Base-by-base conservation (phyloP, 2,113 vertebrate species). In the Chelonoidis abingdonii region DNA sequence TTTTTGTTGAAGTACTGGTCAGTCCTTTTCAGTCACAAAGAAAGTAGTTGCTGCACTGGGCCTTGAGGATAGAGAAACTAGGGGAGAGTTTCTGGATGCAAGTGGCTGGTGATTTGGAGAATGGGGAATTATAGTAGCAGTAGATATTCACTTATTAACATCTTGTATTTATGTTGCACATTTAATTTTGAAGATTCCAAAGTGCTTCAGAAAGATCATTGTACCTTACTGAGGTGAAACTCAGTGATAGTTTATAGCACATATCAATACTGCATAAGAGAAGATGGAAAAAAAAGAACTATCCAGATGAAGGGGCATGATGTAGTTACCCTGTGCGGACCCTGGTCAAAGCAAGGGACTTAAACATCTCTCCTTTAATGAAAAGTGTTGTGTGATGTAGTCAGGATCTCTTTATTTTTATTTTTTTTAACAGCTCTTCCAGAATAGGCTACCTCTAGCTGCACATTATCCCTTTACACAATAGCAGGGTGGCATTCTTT, bases 281-380 rank as follows among this genome's bases (percentile, higher is more conserved):
- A 78, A 47, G 41, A 47, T 16, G 25, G 6, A 3, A 7, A 1
- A 38, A 25, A 27, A 24, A 57, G 9, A 50, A 41, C 41, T 78
- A 5, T 2, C 1, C 10, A 0, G 3, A 17, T 5, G 29, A 56
- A 5, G 17, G 47, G 75, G 1, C 0, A 0, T 16, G 31, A 5
- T 90, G 90, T 13, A 5, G 13, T 8, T n/a, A 41, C n/a, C 11
- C 25, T 22, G 2, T n/a, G 1, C 25, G 24, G 29, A 49, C 1
- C 1, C 52, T 83, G 7, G 53, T 7, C 2, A 38, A 2, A 50
- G 41, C 14, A 27, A 10, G 14, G 5, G 2, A 7, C 6, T 82
- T 31, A 7, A 5, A 53, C 1, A 5, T 3, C 16, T 35, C 17
- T 38, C n/a, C 35, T 38, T 19, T n/a, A 17, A 17, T 72, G 65